These are phyloP conservation scores for Spongilla lacustris DNA, from an alignment of 37 sponge, comb jelly and placozoan species.

Conservation along the genomic window DNA sequence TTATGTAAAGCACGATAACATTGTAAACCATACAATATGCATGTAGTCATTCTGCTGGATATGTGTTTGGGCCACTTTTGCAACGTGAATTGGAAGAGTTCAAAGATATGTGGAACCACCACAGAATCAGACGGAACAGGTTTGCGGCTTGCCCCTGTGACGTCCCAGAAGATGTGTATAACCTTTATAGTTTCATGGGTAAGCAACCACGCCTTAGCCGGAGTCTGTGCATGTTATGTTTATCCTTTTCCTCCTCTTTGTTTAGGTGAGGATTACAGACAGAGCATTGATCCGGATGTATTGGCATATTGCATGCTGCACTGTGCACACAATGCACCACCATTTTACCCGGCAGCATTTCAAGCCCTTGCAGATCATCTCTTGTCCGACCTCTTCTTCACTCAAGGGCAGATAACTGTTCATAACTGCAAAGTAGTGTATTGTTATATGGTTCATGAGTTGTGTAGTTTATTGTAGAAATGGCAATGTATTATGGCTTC, in stretches of 20 bases:
- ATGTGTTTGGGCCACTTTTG: constrained; percentile 26
- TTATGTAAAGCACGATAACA: too few relatives aligned
- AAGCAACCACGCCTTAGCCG: background rate
- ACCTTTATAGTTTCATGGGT: constrained; percentile 13
- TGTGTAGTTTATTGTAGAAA: too few relatives aligned
- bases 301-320: constrained; percentile 30
- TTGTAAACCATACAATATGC: too few relatives aligned
- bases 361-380: background rate
- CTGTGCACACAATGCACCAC: constrained; percentile 10
- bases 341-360: constrained; percentile 36
- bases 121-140: constrained; percentile 9
- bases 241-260: background rate
- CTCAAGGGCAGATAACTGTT: too few relatives aligned
- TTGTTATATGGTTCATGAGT: too few relatives aligned
- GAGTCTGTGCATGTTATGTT: too few relatives aligned
- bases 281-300: background rate
- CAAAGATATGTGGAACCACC: constrained; percentile 36
- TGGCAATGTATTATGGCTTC: too few relatives aligned
- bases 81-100: constrained; percentile 25
- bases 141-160: constrained; percentile 32
- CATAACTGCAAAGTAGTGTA: too few relatives aligned
- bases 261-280: constrained; percentile 8
- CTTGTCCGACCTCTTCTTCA: too few relatives aligned
- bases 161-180: constrained; percentile 40
- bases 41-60: constrained; percentile 35